Evolutionary conservation across 2,888 invertebrate species (phyloP), one percentile per base, ranked within the genome.

Genomic region (Gisinianus flammeolus): DNA sequence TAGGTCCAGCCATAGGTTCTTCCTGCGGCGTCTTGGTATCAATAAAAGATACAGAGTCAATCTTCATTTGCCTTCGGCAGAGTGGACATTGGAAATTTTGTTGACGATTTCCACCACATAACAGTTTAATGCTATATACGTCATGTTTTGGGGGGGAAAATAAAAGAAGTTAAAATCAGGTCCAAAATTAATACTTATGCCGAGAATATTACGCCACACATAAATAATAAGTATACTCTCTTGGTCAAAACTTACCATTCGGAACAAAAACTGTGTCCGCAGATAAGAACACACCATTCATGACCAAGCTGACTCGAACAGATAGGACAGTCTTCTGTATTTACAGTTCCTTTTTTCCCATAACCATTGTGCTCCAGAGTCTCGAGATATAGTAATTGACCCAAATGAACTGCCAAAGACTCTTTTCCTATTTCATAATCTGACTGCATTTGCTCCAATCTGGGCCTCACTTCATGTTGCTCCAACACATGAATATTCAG

Each of bases 321-420:
- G 79, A 94, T 91, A 0, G 93, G 93, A 86, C 94, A 94, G 0
- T 90, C 89, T 69, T 91, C 91, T 0, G 90, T 89, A 82, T 89
- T 89, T 3, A 82, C 82, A 2, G 87, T 87, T n/a, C 87, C 87
- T 2, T 86, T 86, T 79, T 87, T 86, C 19, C 88, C 89, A 81
- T 88, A 86, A 81, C 88, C 88, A 85, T 89, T 87, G 86, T 89
- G 88, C 85, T 90, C 86, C 85, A 92, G 87, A 85, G 92, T 89
- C 85, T 89, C 88, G 75, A 93, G 87, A 86, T 93, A 93, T 79
- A 90, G 88, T 10, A 92, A 87, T 10, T 91, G 91, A 0, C 92
- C 92, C 33, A 90, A 86, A 33, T 84, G 82, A 19, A 81, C n/a
- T 0, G 79, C 26, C 26, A 85, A 54, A 28, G 75, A 76, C 26